Percentiles rank a stretch among this genome's conserved stretches.
phyloP scores from a whole-genome alignment of 1,140 invertebrate species.

The Batillaria attramentaria region DNA sequence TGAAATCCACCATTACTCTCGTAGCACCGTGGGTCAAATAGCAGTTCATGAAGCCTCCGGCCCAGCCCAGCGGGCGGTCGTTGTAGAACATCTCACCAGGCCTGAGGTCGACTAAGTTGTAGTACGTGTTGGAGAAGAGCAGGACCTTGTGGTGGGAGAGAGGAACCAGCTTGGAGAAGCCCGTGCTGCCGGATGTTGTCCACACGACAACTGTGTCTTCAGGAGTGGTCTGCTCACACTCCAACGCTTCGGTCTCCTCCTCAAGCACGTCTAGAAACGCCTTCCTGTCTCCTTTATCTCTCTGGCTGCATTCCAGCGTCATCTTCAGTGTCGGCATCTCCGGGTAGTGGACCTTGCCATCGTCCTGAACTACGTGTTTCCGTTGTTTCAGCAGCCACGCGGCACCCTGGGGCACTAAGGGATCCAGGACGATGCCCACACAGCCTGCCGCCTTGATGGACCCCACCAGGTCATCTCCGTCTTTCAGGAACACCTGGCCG shows the following conservation, averaged over 20 bases:
- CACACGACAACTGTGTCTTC: not conserved
- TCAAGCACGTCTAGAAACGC: not conserved
- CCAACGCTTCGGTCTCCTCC: not conserved
- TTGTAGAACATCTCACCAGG: not conserved
- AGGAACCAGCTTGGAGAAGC: slow-evolving; percentile 13
- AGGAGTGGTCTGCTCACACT: not conserved
- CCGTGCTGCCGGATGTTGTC: slow-evolving; percentile 1
- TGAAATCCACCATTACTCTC: slow-evolving; percentile 6
- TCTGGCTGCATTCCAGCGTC: not conserved
- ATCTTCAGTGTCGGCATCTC: not conserved
- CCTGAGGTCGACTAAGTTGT: not conserved
- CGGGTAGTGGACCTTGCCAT: not conserved
- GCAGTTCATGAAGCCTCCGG: not conserved
- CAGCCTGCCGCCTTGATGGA: no score
- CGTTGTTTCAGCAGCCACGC: not conserved
- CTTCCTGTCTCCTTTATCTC: not conserved
- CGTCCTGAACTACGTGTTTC: no score
- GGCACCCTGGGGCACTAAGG: slow-evolving; percentile 9
- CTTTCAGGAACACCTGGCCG: no score
- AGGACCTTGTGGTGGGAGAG: not conserved
- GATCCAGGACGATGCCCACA: not conserved
- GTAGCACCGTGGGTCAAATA: not conserved
- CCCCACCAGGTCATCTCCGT: no score
- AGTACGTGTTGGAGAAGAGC: not conserved
- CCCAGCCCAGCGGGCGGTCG: slow-evolving; percentile 5